Percentiles rank a stretch among this genome's conserved stretches.
These are phyloP conservation scores for Dasyprocta punctata DNA, from an alignment of 2,113 vertebrate species.

Conservation along the genomic window DNA sequence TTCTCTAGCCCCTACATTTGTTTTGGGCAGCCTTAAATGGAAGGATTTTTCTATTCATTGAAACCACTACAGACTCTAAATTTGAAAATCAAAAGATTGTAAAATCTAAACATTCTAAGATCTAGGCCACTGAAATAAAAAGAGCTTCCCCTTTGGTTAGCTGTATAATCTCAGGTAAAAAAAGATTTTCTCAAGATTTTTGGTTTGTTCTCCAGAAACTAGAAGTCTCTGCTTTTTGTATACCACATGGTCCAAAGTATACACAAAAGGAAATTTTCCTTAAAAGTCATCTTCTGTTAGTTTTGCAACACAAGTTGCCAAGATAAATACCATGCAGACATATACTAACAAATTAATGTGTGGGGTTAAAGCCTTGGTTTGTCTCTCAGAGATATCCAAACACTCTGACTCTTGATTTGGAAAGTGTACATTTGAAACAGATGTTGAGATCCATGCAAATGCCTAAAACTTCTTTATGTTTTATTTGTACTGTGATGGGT, in stretches of 20 bases:
- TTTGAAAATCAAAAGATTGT: slow-evolving; percentile 9
- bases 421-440: slow-evolving; percentile 42
- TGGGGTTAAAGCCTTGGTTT: background rate
- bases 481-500: slow-evolving; percentile 48
- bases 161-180: background rate
- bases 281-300: slow-evolving; percentile 41
- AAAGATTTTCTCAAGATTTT: background rate
- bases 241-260: slow-evolving; percentile 37
- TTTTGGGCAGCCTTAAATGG: background rate
- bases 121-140: background rate
- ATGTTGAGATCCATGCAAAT: slow-evolving; percentile 10
- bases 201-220: slow-evolving; percentile 16
- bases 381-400: slow-evolving; percentile 22
- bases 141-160: background rate
- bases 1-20: background rate
- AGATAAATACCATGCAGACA: slow-evolving; percentile 45
- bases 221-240: slow-evolving; percentile 35
- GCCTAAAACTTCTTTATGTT: background rate
- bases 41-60: background rate
- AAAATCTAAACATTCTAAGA: slow-evolving; percentile 8
- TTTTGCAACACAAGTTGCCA: slow-evolving; percentile 63
- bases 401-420: slow-evolving; percentile 49
- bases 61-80: background rate
- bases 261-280: slow-evolving; percentile 54
- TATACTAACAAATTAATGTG: slow-evolving; percentile 46